phyloP scores from a whole-genome alignment of 2,113 vertebrate species.

The Artemisiospiza belli region DNA sequence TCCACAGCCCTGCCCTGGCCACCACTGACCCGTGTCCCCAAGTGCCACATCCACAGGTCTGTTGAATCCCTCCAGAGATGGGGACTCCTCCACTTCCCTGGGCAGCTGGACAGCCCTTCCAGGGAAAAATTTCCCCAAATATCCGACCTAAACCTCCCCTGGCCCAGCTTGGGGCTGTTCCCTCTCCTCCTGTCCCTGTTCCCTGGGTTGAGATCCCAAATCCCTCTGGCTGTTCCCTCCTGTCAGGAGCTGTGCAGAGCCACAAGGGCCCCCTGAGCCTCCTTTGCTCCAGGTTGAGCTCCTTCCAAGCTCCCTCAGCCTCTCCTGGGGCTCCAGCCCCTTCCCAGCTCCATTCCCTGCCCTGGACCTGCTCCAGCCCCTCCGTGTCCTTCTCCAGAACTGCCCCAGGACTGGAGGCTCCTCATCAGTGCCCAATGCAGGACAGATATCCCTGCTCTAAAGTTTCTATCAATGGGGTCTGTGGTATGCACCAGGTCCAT shows the following conservation, averaged over 20 bases:
- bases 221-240: not conserved
- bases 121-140: not conserved
- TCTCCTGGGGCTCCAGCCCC: fast-evolving
- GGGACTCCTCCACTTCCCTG: too few species aligned
- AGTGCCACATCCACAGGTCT: not conserved
- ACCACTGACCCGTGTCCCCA: not conserved
- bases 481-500: not conserved
- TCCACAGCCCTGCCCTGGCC: not conserved
- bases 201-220: not conserved
- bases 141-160: not conserved
- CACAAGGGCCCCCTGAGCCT: not conserved
- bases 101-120: not conserved
- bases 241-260: not conserved
- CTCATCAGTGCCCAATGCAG: not conserved
- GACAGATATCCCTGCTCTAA: not conserved
- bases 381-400: not conserved
- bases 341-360: not conserved
- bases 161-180: not conserved
- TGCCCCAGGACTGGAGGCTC: not conserved
- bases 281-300: not conserved
- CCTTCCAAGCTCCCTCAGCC: not conserved
- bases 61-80: not conserved
- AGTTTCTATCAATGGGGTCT: not conserved
- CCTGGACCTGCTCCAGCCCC: not conserved
- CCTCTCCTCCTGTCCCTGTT: not conserved